Evolutionary conservation across 2,888 invertebrate genomes (phyloP), one percentile per base, ranked within the genome.

Genomic region (Oscheius sp.): DNA sequence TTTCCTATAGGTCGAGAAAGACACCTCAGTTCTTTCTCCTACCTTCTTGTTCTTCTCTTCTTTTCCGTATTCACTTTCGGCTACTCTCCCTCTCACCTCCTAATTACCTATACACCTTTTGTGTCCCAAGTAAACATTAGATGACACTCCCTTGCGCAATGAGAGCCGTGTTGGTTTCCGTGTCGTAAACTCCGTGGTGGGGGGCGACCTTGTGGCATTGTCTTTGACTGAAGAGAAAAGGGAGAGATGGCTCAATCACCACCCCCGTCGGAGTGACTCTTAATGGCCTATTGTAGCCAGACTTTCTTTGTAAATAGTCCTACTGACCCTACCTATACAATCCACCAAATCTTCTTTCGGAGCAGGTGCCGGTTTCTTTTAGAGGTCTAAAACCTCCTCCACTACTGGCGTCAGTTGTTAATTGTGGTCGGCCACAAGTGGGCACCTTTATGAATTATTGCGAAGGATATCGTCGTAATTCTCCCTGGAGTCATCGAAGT

Each of bases 351-450:
- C 50, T 9, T n/a, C 14, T 5, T 28, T n/a, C n/a, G 22, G 54
- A 32, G 22, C 54, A 33, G 33, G 54, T 32, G 30, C 32, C 30
- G 54, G n/a, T 8, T 54, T 54, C 36, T 36, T 54, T 54, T 20
- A 54, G 33, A 14, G n/a, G 30, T 32, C 54, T 54, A 50, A 22
- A 22, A 50, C 50, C 24, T n/a, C n/a, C n/a, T n/a, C n/a, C n/a
- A n/a, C 47, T 32, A 32, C 17, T 9, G 30, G 54, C 54, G 54
- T 54, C 54, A 54, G 54, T 54, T 54, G 54, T 54, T 54, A 54
- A 54, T 54, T 54, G 54, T 54, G 33, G 30, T 22, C 47, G 33
- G 32, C 54, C 54, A 54, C 54, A 54, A 54, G 54, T 54, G 54
- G 54, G 20, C 20, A 54, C 54, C 20, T 54, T 54, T 54, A 54